phyloP scores from a whole-genome alignment of 2,797 vertebrate genomes.

The Enteromius treurensis region DNA sequence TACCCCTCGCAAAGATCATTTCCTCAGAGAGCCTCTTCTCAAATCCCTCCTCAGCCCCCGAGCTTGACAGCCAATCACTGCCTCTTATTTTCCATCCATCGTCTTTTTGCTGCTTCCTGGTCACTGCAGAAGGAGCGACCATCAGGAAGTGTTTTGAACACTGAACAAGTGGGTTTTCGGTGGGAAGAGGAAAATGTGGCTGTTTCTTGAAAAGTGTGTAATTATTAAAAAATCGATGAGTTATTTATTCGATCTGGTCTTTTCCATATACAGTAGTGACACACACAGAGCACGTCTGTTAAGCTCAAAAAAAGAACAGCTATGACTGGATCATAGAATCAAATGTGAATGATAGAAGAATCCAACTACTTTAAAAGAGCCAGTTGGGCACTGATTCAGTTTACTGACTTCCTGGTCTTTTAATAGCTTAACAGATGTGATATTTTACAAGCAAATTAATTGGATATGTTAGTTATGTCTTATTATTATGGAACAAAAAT shows the following conservation, averaged over 20 bases:
- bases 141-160: constrained; percentile 64
- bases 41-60: constrained; percentile 56
- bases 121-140: constrained; percentile 39
- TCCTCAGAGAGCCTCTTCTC: constrained; percentile 53
- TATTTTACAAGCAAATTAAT: neutral
- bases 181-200: neutral
- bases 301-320: neutral
- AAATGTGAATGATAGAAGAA: neutral
- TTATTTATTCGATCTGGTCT: neutral
- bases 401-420: neutral
- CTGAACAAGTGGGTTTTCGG: too few species aligned
- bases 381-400: neutral
- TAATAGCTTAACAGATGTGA: neutral
- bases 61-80: constrained; percentile 43
- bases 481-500: neutral
- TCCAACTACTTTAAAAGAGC: neutral
- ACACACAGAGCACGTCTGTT: neutral
- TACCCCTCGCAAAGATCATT: constrained; percentile 55
- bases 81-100: constrained; percentile 27
- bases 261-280: neutral
- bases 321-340: neutral
- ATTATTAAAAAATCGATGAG: neutral
- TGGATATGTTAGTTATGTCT: neutral
- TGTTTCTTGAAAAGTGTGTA: neutral
- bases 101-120: neutral